These are phyloP conservation scores for Apteryx owenii DNA, from an alignment of 2,113 vertebrate species.

Conservation along the genomic window DNA sequence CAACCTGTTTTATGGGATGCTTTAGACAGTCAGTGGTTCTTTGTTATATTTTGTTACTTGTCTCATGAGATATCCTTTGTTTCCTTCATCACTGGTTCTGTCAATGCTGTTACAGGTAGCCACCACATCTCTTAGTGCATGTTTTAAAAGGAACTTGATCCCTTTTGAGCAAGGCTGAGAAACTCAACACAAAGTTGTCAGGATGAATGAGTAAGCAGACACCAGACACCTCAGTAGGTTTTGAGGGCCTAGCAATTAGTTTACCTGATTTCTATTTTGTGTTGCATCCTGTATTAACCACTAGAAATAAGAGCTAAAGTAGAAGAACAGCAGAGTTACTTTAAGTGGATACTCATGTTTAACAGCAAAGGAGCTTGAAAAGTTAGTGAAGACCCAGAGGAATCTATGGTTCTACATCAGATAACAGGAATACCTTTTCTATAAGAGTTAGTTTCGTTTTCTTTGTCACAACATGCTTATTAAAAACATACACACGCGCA, in stretches of 20 bases:
- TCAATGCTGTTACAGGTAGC: background rate
- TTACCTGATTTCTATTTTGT: background rate
- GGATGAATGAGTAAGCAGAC: background rate
- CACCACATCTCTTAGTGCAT: background rate
- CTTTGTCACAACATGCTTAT: background rate
- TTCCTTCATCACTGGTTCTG: background rate
- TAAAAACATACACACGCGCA: background rate
- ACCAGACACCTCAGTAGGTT: background rate
- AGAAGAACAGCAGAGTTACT: background rate
- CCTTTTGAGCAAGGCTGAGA: background rate
- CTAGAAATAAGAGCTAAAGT: background rate
- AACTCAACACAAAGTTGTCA: background rate
- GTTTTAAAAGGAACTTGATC: background rate
- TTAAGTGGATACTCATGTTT: background rate
- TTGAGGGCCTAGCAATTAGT: background rate
- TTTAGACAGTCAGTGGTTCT: background rate
- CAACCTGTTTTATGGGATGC: background rate
- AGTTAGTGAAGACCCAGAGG: background rate
- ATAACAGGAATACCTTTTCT: background rate
- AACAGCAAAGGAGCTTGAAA: background rate
- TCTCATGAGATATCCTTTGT: background rate
- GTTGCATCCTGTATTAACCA: background rate
- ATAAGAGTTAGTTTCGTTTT: background rate
- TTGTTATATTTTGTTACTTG: background rate
- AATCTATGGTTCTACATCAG: fast-evolving